These are phyloP conservation scores for Cerastoderma edule DNA, from an alignment of 2,888 invertebrate genomes.

Conservation along the genomic window DNA sequence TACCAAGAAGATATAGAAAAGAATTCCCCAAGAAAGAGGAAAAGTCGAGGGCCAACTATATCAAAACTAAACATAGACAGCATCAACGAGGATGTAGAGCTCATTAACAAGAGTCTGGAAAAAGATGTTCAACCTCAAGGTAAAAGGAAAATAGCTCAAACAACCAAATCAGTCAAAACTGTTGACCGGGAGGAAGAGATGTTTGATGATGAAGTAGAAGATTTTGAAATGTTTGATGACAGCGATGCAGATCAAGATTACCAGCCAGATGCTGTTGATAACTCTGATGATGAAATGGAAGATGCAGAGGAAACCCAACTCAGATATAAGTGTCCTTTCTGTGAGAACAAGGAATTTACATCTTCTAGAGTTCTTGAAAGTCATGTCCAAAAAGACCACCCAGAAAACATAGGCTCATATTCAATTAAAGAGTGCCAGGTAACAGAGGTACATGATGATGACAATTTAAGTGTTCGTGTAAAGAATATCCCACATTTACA, in stretches of 20 bases:
- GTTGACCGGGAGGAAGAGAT: no score
- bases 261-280: slow-evolving; percentile 4
- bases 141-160: slow-evolving; percentile 1
- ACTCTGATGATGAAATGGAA: slow-evolving; percentile 22
- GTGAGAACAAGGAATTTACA: slow-evolving; percentile 11
- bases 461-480: neutral
- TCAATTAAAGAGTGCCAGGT: slow-evolving; percentile 24
- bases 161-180: neutral
- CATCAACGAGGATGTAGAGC: neutral
- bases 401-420: slow-evolving; percentile 20
- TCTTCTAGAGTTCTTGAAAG: slow-evolving; percentile 19
- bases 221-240: slow-evolving; percentile 12
- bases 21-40: neutral
- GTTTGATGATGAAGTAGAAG: neutral
- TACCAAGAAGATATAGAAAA: neutral
- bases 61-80: neutral
- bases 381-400: slow-evolving; percentile 33
- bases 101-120: neutral
- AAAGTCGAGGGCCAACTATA: neutral
- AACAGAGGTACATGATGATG: neutral
- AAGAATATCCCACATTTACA: neutral
- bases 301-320: slow-evolving; percentile 23
- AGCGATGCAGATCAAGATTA: slow-evolving; percentile 11
- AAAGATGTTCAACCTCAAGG: neutral
- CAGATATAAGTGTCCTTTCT: slow-evolving; percentile 31